Conservation (phyloP, 2,113 vertebrate genomes). For the Thunnus maccoyii region DNA sequence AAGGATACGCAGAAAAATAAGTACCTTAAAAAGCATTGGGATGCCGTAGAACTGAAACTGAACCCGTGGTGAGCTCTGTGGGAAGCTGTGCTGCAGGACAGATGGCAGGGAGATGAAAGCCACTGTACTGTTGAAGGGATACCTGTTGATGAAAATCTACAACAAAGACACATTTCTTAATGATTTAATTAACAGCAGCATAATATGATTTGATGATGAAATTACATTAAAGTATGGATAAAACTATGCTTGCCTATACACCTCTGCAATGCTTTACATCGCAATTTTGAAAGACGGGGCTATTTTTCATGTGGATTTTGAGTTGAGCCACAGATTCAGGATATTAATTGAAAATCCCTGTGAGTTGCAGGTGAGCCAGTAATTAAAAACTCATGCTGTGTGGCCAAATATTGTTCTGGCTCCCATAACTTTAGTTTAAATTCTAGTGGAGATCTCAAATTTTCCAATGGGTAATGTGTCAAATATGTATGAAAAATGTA, state of each 20-base stretch:
- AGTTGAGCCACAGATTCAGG: too few relatives aligned
- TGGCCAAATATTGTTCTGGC: too few relatives aligned
- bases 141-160: conserved; percentile 86
- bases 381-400: too few relatives aligned
- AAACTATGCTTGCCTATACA: background rate
- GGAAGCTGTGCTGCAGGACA: conserved; percentile 80
- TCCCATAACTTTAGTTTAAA: too few relatives aligned
- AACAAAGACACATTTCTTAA: background rate
- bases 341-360: too few relatives aligned
- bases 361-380: too few relatives aligned
- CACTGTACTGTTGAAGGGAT: conserved; percentile 78
- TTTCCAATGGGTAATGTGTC: too few relatives aligned
- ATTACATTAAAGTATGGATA: background rate
- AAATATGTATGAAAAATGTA: too few relatives aligned
- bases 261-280: too few relatives aligned
- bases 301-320: background rate
- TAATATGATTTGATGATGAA: too few relatives aligned
- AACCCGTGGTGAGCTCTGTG: conserved; percentile 79
- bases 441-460: too few relatives aligned
- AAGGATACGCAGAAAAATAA: background rate
- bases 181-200: too few relatives aligned
- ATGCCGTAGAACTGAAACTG: conserved; percentile 92
- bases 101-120: conserved; percentile 90
- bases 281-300: background rate
- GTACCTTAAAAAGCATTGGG: conserved; percentile 88